Evolutionary conservation across 2,113 vertebrate genomes (phyloP), one percentile per base, ranked within the genome.

Genomic region (Chascanopsetta lugubris): DNA sequence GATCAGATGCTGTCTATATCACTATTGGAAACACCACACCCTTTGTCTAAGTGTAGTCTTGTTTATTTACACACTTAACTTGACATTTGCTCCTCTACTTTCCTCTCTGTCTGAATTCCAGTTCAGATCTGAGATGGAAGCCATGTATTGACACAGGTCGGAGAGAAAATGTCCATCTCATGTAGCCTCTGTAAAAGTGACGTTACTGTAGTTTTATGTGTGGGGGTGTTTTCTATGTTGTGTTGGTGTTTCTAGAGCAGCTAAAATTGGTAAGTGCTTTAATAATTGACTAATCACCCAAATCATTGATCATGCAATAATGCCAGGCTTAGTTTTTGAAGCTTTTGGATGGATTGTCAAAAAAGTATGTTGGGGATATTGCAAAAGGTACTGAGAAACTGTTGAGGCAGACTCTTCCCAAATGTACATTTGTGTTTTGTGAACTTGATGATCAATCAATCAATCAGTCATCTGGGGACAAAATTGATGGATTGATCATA

Each of bases 11-110:
- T 72, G 76, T 77, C 69, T 86, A 72, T 60, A 84, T 87, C 74
- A 80, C 83, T 77, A 50, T 70, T 79, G 56, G 59, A 82, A 68
- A 69, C 72, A 76, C 80, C 79, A 77, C 70, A 8, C 81, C 80
- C 84, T 85, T 84, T 85, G 80, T 72, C 80, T 84, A 84, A 87
- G 66, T 84, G 86, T 88, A 88, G 76, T 72, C 73, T 80, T 85
- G 82, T 84, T 88, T 87, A 82, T 84, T 71, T 63, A 72, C 77
- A 71, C 36, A 11, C 63, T 83, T 69, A 78, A 72, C 83, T 76
- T 79, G 85, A 84, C 82, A 82, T 87, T 83, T 87, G 83, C 82
- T 80, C 54, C 79, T 82, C 64, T 63, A 60, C 81, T 83, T 73
- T 79, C 59, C 45, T 77, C 55, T 77, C 18, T 56, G 61, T 58